Percentiles rank a stretch among this genome's conserved stretches.
phyloP scores from a whole-genome alignment of 2,888 invertebrate species.

The Ashinkailepas kermadecensis region DNA sequence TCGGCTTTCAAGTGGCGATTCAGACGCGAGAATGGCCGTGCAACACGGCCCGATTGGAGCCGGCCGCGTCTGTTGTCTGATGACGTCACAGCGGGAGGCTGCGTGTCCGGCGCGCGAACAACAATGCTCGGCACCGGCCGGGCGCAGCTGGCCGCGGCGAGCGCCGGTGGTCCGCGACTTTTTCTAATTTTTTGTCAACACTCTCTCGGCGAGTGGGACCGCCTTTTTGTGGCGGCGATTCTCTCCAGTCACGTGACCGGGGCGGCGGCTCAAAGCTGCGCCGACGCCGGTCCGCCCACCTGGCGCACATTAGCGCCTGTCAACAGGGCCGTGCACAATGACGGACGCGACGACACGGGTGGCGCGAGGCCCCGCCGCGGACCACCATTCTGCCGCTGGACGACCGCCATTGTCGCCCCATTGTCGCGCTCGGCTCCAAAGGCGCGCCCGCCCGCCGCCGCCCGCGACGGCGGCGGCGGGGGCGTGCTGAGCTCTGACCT shows the following conservation, averaged over 20 bases:
- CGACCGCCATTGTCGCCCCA: constrained; percentile 3
- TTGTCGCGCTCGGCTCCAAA: neutral
- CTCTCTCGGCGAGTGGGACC: neutral
- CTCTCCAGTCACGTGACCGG: constrained; percentile 12
- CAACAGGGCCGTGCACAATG: constrained; percentile 7
- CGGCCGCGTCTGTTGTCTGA: neutral
- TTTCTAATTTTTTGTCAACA: constrained; percentile 18
- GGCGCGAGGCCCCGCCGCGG: constrained; percentile 12
- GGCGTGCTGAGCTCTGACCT: too few relatives aligned
- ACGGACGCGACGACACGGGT: constrained; percentile 15
- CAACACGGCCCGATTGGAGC: neutral
- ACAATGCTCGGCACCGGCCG: neutral
- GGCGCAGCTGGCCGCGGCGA: neutral
- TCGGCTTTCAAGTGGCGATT: too few relatives aligned
- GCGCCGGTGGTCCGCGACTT: constrained; percentile 3
- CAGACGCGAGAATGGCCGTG: too few relatives aligned
- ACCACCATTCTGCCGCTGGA: neutral
- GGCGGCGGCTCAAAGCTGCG: neutral
- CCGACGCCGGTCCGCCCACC: constrained; percentile 5
- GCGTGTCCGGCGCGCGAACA: neutral
- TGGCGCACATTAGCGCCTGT: constrained; percentile 6
- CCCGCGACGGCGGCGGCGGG: too few relatives aligned
- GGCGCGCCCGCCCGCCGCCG: constrained; percentile 1
- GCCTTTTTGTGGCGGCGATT: constrained; percentile 9
- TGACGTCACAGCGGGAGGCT: neutral